Base-by-base conservation (phyloP, 1,140 invertebrate genomes). In the Hetaerina americana region DNA sequence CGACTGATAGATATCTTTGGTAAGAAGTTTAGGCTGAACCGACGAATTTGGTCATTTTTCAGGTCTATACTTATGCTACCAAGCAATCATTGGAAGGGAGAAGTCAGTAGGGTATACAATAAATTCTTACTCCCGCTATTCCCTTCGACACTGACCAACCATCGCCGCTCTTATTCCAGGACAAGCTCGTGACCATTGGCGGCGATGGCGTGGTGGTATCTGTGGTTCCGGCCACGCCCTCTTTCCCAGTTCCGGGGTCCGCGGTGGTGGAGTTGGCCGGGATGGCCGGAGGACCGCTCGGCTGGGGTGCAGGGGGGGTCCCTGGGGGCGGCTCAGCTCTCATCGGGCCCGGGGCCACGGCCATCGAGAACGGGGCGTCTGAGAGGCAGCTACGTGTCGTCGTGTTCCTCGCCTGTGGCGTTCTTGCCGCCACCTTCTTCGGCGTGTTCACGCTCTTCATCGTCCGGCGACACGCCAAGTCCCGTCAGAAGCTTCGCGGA, bases 391-490 rank as follows among this genome's bases (percentile, higher is more conserved):
- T 85, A 72, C 81, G 83, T 72, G 83, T 82, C n/a, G 77, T 86
- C 8, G 85, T 90, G 0, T 87, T 92, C 29, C 80, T 89, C 0
- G 79, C 90, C 0, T 87, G 89, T 73, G 84, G 87, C 28, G 81
- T 87, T 2, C 82, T 92, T 6, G 87, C 88, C 0, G 90, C 91
- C 5, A 86, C 89, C 12, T 79, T 88, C 5, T 82, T 92, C 5
- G 89, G 88, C 0, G 86, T 89, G 0, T 84, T 87, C 0, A 84
- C 88, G 0, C 79, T 94, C 28, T 84, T 90, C 71, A 79, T 96
- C 66, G 85, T 95, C 27, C 86, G 89, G 73, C 84, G 89, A n/a
- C 91, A 95, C 76, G 84, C 81, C 5, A 84, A 82, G 73, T 87
- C 86, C 75, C 88, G 84, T 77, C 88, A 85, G 78, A 97, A 94